Percentiles rank a stretch among this genome's conserved stretches.
phyloP scores from a whole-genome alignment of 2,888 invertebrate genomes.

The Rhagium mordax region DNA sequence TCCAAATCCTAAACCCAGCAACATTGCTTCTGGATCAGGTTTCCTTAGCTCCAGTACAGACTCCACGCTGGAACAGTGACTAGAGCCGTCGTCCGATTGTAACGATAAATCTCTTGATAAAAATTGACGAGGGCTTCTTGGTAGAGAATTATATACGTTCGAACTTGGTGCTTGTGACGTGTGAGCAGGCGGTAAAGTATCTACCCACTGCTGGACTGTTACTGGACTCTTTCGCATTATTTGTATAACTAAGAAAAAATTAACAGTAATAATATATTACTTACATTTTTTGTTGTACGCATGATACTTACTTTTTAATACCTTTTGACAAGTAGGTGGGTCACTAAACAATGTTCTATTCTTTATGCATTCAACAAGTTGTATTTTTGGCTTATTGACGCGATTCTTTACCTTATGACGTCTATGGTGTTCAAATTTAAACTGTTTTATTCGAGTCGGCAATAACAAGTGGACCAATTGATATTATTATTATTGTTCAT shows the following conservation, averaged over 20 bases:
- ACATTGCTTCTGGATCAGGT: constrained; percentile 91
- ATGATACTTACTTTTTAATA: background rate
- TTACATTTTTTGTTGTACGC: background rate
- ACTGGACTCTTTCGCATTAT: constrained; percentile 75
- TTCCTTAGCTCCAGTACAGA: constrained; percentile 87
- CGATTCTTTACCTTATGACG: constrained; percentile 23
- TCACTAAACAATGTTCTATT: background rate
- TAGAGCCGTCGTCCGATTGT: constrained; percentile 71
- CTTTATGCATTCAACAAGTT: constrained; percentile 41
- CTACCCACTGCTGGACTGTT: constrained; percentile 83
- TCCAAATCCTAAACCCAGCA: constrained; percentile 87
- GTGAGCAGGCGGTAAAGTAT: constrained; percentile 74
- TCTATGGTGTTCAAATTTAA: constrained; percentile 5
- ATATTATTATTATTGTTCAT: background rate
- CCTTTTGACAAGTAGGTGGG: background rate
- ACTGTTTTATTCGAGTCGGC: background rate
- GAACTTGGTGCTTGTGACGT: constrained; percentile 46
- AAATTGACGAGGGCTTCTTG: constrained; percentile 50
- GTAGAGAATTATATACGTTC: constrained; percentile 35
- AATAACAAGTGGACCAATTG: background rate
- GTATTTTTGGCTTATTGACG: constrained; percentile 31
- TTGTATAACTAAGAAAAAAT: constrained; percentile 1
- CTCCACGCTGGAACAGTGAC: constrained; percentile 85
- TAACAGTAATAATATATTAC: background rate
- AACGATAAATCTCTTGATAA: constrained; percentile 66